Percentiles rank a stretch among this genome's conserved stretches.
phyloP scores from a whole-genome alignment of 2,888 invertebrate genomes.

The Oegoconia quadripuncta region DNA sequence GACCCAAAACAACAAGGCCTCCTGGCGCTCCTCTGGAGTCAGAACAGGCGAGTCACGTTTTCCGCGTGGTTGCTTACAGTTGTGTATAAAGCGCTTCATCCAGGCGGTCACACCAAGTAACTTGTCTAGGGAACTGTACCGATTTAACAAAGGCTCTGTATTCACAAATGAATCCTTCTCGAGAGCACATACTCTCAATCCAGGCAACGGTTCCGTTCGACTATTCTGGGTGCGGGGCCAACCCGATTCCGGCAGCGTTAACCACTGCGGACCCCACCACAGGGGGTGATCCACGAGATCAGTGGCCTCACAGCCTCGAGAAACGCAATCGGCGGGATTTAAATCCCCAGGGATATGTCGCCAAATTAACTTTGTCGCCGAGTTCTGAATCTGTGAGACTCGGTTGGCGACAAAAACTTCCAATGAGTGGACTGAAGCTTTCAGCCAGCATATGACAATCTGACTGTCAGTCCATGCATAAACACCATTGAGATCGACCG shows the following conservation, averaged over 20 bases:
- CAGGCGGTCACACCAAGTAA: slow-evolving; percentile 1
- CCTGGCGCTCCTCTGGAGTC: too few relatives aligned
- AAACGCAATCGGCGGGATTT: slow-evolving; percentile 25
- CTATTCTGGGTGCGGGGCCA: too few relatives aligned
- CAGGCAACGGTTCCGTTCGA: too few relatives aligned
- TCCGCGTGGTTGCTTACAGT: too few relatives aligned
- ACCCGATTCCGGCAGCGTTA: slow-evolving; percentile 2
- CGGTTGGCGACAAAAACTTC: slow-evolving; percentile 23
- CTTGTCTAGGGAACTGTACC: slow-evolving; percentile 2
- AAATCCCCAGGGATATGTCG: slow-evolving; percentile 20
- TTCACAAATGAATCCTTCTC: slow-evolving; percentile 5
- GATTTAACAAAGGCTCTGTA: background rate
- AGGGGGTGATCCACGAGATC: slow-evolving; percentile 10
- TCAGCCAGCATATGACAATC: slow-evolving; percentile 24
- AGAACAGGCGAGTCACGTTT: too few relatives aligned
- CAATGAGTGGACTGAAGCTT: slow-evolving; percentile 10
- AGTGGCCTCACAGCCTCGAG: slow-evolving; percentile 20
- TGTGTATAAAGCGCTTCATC: too few relatives aligned
- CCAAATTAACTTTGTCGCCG: slow-evolving; percentile 15
- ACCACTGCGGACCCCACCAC: slow-evolving; percentile 24
- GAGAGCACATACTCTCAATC: too few relatives aligned
- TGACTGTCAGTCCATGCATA: slow-evolving; percentile 10
- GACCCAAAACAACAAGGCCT: slow-evolving; percentile 3
- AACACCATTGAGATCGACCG: slow-evolving; percentile 1
- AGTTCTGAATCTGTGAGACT: slow-evolving; percentile 20